Evolutionary conservation across 2,113 vertebrate species (phyloP).

Genomic region (Gadus macrocephalus): DNA sequence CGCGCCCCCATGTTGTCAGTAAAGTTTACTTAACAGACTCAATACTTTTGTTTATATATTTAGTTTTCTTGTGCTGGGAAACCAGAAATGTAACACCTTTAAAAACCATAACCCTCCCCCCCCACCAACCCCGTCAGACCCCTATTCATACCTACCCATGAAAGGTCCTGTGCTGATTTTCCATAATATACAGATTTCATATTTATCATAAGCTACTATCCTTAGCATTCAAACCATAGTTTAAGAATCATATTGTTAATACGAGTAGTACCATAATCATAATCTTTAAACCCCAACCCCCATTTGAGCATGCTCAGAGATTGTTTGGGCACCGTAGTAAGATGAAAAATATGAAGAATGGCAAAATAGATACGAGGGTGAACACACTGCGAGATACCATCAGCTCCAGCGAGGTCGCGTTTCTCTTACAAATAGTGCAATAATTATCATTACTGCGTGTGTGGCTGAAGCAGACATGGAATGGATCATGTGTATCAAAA

Average conservation of each 20-base stretch:
- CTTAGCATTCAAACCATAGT: conserved; percentile 79
- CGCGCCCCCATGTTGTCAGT: conserved; percentile 53
- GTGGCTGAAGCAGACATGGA: too few relatives aligned
- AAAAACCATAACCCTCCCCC: conserved; percentile 56
- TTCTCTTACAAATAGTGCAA: conserved; percentile 32
- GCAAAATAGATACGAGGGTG: conserved; percentile 7
- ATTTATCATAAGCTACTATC: conserved; percentile 81
- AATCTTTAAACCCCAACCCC: conserved; percentile 59
- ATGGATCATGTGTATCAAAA: too few relatives aligned
- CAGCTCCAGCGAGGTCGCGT: conserved; percentile 38
- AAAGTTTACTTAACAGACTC: conserved; percentile 58
- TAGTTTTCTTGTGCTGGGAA: conserved; percentile 75
- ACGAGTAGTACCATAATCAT: conserved; percentile 70
- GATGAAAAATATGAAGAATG: conserved; percentile 39
- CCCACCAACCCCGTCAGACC: conserved; percentile 36
- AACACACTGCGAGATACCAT: conserved; percentile 28
- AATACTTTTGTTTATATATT: conserved; percentile 60
- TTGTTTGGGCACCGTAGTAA: conserved; percentile 63
- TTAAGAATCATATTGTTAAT: conserved; percentile 76
- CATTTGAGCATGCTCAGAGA: conserved; percentile 75
- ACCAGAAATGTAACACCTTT: conserved; percentile 73
- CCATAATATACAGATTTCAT: conserved; percentile 80
- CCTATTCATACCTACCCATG: conserved; percentile 56
- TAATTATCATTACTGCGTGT: background rate
- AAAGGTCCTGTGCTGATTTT: conserved; percentile 78